Evolutionary conservation across 2,888 invertebrate genomes (phyloP), one percentile per base, ranked within the genome.

Genomic region (Caenorhabditis becei): DNA sequence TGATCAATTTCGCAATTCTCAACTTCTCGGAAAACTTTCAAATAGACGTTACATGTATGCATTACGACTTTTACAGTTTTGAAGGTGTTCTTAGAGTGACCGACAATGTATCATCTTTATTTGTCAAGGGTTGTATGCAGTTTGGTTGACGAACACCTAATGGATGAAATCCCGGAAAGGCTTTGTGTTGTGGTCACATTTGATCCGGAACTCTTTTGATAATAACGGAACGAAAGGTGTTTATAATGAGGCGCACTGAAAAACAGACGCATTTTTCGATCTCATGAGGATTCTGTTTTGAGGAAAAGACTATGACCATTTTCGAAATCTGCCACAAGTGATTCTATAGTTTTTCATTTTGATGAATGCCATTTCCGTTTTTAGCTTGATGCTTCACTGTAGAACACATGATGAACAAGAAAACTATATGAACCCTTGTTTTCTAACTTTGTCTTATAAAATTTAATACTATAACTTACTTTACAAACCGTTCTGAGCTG

Each of bases 221-320:
- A 8, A n/a, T 28, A 20, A 20, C 24, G 32, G 20, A 20, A 24
- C 24, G 53, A 53, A 23, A 59, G 41, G n/a, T 59, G 59, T 59
- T 59, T 37, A 41, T 59, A 41, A 59, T 41, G 14, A 24, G 23
- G 20, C 41, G 14, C 41, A n/a, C 18, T 18, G 20, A 24, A 59
- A 41, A 59, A 59, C 59, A 41, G 18, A 59, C 32, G 24, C 37
- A 23, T 41, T 41, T 41, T 59, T 41, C 16, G 59, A 28, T 32
- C 32, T 58, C 58, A 18, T 18, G 59, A 10, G 59, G 41, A 41
- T 59, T 59, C 37, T 59, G 37, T 37, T 59, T 59, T 59, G 54
- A 56, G 32, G 32, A 56, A 4, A 23, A 35, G 2, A 16, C 16
- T 14, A 4, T 10, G 10, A 1, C 8, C 3, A 20, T 35, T 58